Evolutionary conservation across 2,888 invertebrate species (phyloP).

Genomic region (Galeruca laticollis): DNA sequence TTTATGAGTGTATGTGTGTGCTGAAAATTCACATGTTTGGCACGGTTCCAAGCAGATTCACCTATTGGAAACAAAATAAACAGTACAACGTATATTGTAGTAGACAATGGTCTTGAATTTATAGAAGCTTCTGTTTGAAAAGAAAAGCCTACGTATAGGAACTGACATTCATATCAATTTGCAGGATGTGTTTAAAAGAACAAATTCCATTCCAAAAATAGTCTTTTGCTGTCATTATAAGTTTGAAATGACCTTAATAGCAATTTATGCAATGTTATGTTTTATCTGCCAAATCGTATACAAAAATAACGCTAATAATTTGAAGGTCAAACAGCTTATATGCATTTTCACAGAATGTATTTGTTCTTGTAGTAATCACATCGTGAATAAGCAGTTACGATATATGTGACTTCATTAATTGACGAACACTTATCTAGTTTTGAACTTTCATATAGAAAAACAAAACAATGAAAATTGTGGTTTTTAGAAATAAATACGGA

Average conservation of each 20-base stretch:
- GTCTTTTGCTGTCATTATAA: conserved; percentile 40
- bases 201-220: conserved; percentile 42
- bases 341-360: conserved; percentile 10
- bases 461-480: too few relatives aligned
- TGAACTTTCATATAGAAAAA: too few relatives aligned
- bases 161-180: conserved; percentile 4
- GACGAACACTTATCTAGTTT: too few relatives aligned
- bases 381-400: too few relatives aligned
- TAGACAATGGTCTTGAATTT: too few relatives aligned
- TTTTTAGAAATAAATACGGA: too few relatives aligned
- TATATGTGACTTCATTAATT: too few relatives aligned
- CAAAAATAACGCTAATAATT: conserved; percentile 40
- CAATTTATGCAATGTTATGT: conserved; percentile 42
- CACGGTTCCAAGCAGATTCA: not conserved
- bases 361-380: not conserved
- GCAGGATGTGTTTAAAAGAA: conserved; percentile 38
- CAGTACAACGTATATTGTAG: not conserved
- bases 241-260: conserved; percentile 44
- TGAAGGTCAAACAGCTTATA: conserved; percentile 16
- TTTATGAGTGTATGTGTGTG: not conserved
- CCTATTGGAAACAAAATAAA: not conserved
- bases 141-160: not conserved
- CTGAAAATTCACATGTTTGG: not conserved
- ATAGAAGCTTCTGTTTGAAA: too few relatives aligned
- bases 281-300: conserved; percentile 45